Conservation (phyloP, 92 coral and sea anemone genomes). For the Zoanthus sansibaricus region DNA sequence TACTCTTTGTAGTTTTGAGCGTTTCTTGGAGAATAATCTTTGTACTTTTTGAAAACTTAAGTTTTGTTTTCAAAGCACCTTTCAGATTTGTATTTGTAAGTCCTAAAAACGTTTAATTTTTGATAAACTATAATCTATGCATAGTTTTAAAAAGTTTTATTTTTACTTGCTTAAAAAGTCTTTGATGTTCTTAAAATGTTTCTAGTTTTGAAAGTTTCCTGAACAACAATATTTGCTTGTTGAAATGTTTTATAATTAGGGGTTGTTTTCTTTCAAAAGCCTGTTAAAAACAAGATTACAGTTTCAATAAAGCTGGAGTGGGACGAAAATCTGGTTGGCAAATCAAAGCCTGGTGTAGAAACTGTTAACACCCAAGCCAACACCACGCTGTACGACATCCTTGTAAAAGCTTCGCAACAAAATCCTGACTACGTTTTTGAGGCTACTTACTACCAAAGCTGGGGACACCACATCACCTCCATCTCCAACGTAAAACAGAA, state of each 20-base stretch:
- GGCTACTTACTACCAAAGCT: not conserved
- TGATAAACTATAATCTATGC: too few species aligned
- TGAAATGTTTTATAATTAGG: too few species aligned
- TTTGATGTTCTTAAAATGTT: too few species aligned
- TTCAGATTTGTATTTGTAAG: too few species aligned
- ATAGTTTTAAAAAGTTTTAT: too few species aligned
- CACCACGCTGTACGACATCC: conserved; percentile 28
- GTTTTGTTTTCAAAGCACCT: too few species aligned
- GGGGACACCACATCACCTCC: conserved; percentile 27
- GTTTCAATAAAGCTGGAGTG: conserved; percentile 12
- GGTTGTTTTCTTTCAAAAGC: not conserved
- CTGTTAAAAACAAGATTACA: conserved; percentile 1
- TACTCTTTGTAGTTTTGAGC: too few species aligned
- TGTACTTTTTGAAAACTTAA: too few species aligned
- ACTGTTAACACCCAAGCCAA: not conserved
- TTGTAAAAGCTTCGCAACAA: not conserved
- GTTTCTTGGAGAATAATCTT: too few species aligned
- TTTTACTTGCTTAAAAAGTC: too few species aligned
- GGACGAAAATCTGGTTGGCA: conserved; percentile 13
- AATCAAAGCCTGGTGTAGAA: conserved; percentile 1
- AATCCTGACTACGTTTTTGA: not conserved
- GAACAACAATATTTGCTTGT: not conserved
- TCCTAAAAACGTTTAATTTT: too few species aligned
- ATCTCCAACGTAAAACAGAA: conserved; percentile 8
- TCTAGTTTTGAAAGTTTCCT: too few species aligned